These are phyloP conservation scores for Ispidina lecontei DNA, from an alignment of 2,797 vertebrate species.

Conservation along the genomic window DNA sequence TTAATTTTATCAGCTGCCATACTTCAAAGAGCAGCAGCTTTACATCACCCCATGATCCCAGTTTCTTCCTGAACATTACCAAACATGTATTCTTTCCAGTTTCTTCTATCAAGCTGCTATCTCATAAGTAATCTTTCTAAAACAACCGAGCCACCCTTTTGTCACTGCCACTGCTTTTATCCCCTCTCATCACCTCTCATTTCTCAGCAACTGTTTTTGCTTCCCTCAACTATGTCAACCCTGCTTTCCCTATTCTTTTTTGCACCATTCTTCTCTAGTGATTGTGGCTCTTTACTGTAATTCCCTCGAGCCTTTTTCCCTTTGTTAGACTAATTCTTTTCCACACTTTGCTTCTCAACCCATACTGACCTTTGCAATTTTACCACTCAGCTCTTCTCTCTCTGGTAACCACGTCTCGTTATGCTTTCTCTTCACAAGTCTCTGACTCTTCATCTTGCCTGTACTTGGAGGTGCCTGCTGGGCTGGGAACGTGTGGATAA, in stretches of 20 bases:
- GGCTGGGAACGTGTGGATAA: rapidly evolving
- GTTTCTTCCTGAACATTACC: not conserved
- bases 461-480: too few relatives aligned
- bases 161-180: not conserved
- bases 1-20: not conserved
- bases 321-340: not conserved
- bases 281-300: not conserved
- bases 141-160: not conserved
- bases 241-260: not conserved
- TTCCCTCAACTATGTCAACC: not conserved
- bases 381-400: not conserved
- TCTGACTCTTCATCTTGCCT: not conserved
- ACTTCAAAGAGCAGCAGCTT: not conserved
- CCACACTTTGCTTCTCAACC: not conserved
- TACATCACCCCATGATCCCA: not conserved
- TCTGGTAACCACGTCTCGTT: not conserved
- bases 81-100: not conserved
- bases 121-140: not conserved
- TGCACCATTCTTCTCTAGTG: not conserved
- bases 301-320: not conserved
- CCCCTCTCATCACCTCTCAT: not conserved
- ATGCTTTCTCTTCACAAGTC: not conserved
- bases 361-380: not conserved
- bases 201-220: not conserved
- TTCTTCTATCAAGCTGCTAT: not conserved